phyloP scores from a whole-genome alignment of 2,113 vertebrate genomes.

The Aspidoscelis tigris region DNA sequence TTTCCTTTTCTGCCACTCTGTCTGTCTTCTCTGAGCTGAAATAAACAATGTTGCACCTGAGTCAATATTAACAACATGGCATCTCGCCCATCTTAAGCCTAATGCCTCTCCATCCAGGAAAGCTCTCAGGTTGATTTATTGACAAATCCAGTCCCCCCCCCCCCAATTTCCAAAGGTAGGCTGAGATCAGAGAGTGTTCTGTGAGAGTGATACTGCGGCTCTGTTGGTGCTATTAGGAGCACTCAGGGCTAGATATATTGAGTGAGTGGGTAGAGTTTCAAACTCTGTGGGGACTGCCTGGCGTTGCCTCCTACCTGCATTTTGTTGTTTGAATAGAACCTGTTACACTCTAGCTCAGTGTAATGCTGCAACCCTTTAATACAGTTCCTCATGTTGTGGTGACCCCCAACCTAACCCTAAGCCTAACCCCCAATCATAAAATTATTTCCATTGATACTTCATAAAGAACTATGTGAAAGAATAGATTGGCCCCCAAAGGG shows the following conservation, averaged over 20 bases:
- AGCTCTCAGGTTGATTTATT: not conserved
- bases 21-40: conserved; percentile 22
- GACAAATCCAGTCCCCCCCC: not conserved
- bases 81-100: not conserved
- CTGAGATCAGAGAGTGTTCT: not conserved
- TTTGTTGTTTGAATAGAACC: not conserved
- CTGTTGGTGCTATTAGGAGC: not conserved
- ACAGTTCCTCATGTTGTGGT: too few species aligned
- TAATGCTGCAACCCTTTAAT: too few species aligned
- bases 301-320: not conserved
- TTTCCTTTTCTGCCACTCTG: not conserved
- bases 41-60: not conserved
- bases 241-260: not conserved
- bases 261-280: not conserved
- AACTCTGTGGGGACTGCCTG: not conserved
- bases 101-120: not conserved
- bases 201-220: not conserved
- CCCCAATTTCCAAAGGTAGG: not conserved
- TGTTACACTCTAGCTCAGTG: not conserved
- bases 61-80: too few species aligned
- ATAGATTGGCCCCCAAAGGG: too few species aligned
- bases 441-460: too few species aligned
- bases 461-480: too few species aligned
- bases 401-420: too few species aligned
- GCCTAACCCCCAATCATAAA: too few species aligned